phyloP scores from a whole-genome alignment of 2,888 invertebrate species.

The Cerastoderma edule region DNA sequence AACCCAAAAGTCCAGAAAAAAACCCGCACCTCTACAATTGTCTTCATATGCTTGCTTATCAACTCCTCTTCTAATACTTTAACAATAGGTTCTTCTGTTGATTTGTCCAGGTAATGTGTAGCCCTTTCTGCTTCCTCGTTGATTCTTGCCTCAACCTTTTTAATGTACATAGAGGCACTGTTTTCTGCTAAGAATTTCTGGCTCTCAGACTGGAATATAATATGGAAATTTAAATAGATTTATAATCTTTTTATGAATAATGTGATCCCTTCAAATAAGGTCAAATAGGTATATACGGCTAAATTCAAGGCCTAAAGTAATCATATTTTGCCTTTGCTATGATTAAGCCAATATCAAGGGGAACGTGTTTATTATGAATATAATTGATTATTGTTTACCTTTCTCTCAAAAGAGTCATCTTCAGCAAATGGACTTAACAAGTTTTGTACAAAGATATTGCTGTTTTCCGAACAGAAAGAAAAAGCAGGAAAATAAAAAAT shows the following conservation, averaged over 20 bases:
- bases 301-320: too few relatives aligned
- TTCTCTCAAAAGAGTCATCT: too few relatives aligned
- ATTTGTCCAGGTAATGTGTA: conserved; percentile 98
- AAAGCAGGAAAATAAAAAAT: too few relatives aligned
- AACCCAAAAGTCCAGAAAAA: too few relatives aligned
- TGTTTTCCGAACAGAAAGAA: too few relatives aligned
- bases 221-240: conserved; percentile 3
- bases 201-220: conserved; percentile 89
- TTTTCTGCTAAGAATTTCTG: conserved; percentile 99
- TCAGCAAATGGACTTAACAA: too few relatives aligned
- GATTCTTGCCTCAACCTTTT: conserved; percentile 98
- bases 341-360: too few relatives aligned
- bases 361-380: too few relatives aligned
- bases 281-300: too few relatives aligned
- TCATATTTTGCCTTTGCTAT: too few relatives aligned
- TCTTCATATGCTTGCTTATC: conserved; percentile 99
- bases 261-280: background rate
- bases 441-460: too few relatives aligned
- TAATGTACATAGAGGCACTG: conserved; percentile 99
- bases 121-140: conserved; percentile 99
- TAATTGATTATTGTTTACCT: too few relatives aligned
- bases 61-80: conserved; percentile 98
- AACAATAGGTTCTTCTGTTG: conserved; percentile 97
- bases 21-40: conserved; percentile 90
- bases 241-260: background rate